Conservation (phyloP, 1,140 invertebrate genomes). For the Philotrypesis tridentata region DNA sequence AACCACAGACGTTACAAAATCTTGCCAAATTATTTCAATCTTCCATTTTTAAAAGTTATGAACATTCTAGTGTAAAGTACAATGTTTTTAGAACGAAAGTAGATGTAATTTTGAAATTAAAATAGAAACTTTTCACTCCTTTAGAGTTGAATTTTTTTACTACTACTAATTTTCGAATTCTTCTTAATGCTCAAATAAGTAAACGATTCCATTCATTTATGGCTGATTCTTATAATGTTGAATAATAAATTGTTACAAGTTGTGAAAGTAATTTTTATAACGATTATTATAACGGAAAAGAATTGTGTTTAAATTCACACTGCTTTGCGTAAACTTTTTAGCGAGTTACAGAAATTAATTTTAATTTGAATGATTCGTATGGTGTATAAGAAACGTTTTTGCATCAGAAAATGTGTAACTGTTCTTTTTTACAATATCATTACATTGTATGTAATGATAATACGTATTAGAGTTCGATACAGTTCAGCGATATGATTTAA, state of each 20-base stretch:
- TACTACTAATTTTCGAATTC: neutral
- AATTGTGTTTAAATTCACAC: neutral
- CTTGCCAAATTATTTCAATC: slow-evolving; percentile 36
- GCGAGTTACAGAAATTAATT: neutral
- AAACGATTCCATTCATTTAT: neutral
- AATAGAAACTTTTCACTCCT: neutral
- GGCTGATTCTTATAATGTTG: neutral
- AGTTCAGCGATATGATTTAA: neutral
- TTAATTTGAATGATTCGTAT: neutral
- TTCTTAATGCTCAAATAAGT: no score
- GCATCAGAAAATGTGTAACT: neutral
- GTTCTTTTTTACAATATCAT: neutral
- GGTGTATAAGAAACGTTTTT: neutral
- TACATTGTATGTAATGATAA: neutral
- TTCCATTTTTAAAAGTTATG: neutral
- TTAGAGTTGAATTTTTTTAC: neutral
- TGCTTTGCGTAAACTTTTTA: neutral
- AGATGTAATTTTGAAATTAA: slow-evolving; percentile 1
- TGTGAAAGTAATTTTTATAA: neutral
- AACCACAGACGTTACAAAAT: neutral
- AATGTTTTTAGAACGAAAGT: slow-evolving; percentile 9
- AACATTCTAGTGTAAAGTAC: neutral
- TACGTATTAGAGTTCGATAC: slow-evolving; percentile 3
- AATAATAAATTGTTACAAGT: neutral
- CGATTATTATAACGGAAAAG: neutral